phyloP scores from a whole-genome alignment of 53 echinoderm and acorn worm genomes.

The Luidia sarsii region DNA sequence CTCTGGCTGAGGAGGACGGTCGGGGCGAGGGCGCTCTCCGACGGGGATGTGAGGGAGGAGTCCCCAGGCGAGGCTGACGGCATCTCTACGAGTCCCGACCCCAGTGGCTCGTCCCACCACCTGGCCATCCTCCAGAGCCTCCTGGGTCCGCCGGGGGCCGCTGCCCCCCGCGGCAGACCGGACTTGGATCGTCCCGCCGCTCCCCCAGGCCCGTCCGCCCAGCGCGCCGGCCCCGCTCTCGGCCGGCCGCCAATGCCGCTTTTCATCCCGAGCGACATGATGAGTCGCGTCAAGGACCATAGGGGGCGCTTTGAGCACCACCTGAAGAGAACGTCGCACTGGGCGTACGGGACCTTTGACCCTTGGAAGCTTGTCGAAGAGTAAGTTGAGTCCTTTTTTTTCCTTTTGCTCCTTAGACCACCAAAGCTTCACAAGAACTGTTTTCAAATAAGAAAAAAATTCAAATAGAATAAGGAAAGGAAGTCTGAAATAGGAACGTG shows the following conservation, averaged over 20 bases:
- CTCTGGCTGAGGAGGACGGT: not conserved
- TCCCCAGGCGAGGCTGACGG: not conserved
- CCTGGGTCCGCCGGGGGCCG: not conserved
- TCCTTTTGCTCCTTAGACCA: not conserved
- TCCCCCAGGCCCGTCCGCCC: too few species aligned
- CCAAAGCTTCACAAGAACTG: too few species aligned
- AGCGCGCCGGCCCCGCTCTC: too few species aligned
- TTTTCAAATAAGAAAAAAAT: too few species aligned
- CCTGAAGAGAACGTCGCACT: constrained; percentile 83
- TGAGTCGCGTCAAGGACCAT: constrained; percentile 70
- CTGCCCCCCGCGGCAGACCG: not conserved
- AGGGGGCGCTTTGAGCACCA: constrained; percentile 71
- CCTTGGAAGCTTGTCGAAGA: constrained; percentile 93
- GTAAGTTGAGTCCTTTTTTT: constrained; percentile 57
- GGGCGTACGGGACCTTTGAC: constrained; percentile 81
- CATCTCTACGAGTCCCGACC: too few species aligned
- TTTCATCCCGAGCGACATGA: constrained; percentile 64
- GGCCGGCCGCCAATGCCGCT: constrained; percentile 48
- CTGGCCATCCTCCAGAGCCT: constrained; percentile 31
- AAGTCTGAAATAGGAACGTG: too few species aligned
- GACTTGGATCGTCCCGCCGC: constrained; percentile 33
- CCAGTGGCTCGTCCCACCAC: constrained; percentile 4
- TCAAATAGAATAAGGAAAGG: too few species aligned
- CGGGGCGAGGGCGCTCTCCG: not conserved
- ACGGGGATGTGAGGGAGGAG: not conserved